Evolutionary conservation across 2,888 invertebrate genomes (phyloP).

Genomic region (Caenorhabditis sulstoni): DNA sequence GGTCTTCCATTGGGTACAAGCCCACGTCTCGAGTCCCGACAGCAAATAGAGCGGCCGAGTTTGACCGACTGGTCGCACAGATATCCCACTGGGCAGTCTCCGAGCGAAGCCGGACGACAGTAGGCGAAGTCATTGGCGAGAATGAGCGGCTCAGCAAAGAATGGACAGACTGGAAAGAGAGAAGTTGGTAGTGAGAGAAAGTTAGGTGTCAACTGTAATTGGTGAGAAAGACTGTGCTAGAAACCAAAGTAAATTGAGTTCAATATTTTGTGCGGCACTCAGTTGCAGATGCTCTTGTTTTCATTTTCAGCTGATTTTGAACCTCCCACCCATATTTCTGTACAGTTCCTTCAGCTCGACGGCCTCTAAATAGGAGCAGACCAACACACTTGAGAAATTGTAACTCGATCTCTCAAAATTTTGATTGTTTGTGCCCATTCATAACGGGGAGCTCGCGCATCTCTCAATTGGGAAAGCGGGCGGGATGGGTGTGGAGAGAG

Average conservation of each 20-base stretch:
- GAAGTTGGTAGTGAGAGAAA: conserved; percentile 4
- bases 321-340: not conserved
- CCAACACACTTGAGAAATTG: conserved; percentile 41
- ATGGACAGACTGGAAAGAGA: conserved; percentile 76
- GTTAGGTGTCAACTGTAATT: not conserved
- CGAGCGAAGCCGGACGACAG: conserved; percentile 75
- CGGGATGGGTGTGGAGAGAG: not conserved
- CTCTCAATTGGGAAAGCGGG: conserved; percentile 14
- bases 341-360: not conserved
- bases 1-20: conserved; percentile 61
- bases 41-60: conserved; percentile 77
- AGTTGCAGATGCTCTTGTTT: not conserved
- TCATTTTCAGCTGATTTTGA: not conserved
- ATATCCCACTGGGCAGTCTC: conserved; percentile 77
- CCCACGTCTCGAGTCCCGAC: conserved; percentile 68
- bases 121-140: conserved; percentile 75
- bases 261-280: not conserved
- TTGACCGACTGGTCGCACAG: conserved; percentile 77
- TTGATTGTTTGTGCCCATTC: conserved; percentile 58
- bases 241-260: not conserved
- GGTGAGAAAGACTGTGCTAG: not conserved
- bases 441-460: conserved; percentile 41
- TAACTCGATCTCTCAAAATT: conserved; percentile 40
- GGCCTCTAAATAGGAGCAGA: not conserved
- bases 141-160: conserved; percentile 76